A percentile compares a stretch with the other conserved stretches of the same genome.
These are phyloP conservation scores for Ceyx cyanopectus DNA, from an alignment of 2,113 vertebrate species.

Conservation along the genomic window DNA sequence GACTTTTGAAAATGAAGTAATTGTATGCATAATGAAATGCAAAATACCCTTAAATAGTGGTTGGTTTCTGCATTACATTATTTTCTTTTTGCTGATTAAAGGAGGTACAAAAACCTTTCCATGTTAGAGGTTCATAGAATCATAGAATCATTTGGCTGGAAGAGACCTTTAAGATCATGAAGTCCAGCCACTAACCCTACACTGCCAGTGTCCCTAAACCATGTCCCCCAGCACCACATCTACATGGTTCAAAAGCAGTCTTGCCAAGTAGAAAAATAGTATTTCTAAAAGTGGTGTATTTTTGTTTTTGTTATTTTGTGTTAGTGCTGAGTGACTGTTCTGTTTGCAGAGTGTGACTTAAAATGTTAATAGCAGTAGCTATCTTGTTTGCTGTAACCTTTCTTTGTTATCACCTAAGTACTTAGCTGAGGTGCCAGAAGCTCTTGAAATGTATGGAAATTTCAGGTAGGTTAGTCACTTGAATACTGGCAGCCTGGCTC, in stretches of 20 bases:
- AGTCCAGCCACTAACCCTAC: too few species aligned
- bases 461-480: neutral
- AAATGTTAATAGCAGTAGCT: neutral
- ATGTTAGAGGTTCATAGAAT: neutral
- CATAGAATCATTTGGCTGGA: too few species aligned
- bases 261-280: neutral
- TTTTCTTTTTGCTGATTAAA: neutral
- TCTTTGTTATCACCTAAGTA: neutral
- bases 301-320: neutral
- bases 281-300: neutral
- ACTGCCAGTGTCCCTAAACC: too few species aligned
- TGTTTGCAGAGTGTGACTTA: neutral
- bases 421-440: neutral
- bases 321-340: neutral
- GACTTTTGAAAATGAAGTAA: slow-evolving; percentile 40
- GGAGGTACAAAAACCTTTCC: neutral
- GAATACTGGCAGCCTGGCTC: neutral
- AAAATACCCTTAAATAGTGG: neutral
- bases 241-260: neutral
- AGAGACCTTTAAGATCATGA: too few species aligned
- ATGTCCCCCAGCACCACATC: too few species aligned
- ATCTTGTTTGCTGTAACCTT: neutral
- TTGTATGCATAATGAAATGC: neutral
- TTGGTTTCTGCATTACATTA: neutral
- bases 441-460: neutral